Base-by-base conservation (phyloP, 1,140 invertebrate species). In the Drosophila albomicans region DNA sequence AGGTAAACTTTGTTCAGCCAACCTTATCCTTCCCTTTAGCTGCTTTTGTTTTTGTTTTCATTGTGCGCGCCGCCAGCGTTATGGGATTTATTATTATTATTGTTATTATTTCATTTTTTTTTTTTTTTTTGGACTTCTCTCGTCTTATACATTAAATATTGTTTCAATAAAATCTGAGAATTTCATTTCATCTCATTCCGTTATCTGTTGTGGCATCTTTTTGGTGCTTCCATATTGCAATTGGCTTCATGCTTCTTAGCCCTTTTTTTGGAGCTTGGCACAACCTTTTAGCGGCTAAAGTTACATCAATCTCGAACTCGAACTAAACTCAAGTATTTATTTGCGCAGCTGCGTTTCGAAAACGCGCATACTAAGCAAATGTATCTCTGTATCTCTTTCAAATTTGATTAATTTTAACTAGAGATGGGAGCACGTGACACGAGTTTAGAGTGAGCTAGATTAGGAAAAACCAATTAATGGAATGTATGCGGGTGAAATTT, bases 11-110 rank as follows among this genome's bases (percentile, higher is more conserved):
- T 66, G 77, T 25, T 48, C 70, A 41, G 45, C 67, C 74, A 48
- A 30, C 73, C 58, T 56, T 25, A 32, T 15, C 28, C 16, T 49
- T 13, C 45, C 38, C 49, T n/a, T 15, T 45, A 67, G 56, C 48
- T 87, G 45, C 54, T 62, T 38, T 67, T 84, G 75, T 74, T 85
- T 72, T 82, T 90, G 85, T 89, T 89, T 87, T 90, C 59, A 56
- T 89, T 85, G 75, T 49, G 67, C 81, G 43, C 61, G 88, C 78
- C 70, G 86, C 75, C 69, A 67, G 81, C 85, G 63, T 76, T 89
- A 89, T 80, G 85, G 81, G 85, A 90, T 89, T 89, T 89, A 85
- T 89, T 88, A 89, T 89, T 89, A 89, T 89, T 87, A 58, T 58
- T 58, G 35, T 56, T 56, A 15, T 52, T n/a, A 52, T 52, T 54